phyloP scores from a whole-genome alignment of 2,888 invertebrate species.

The Spilosoma lubricipeda region DNA sequence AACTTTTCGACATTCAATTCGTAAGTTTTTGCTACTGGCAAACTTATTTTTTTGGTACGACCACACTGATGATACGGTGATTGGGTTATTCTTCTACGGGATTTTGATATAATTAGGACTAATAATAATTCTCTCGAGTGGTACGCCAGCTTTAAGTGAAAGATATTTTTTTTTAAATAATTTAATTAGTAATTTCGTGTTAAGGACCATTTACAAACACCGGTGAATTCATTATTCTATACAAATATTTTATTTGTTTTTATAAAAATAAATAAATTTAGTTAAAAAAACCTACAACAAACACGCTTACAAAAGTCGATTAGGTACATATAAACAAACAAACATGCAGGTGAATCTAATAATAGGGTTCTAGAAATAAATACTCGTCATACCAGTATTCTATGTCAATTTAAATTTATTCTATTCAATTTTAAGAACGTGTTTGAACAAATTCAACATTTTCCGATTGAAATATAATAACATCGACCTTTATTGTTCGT shows the following conservation, averaged over 20 bases:
- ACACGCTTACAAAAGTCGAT: too few relatives aligned
- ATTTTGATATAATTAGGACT: slow-evolving; percentile 5
- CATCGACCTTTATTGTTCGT: not conserved
- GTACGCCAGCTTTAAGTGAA: not conserved
- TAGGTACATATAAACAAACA: too few relatives aligned
- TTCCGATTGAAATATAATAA: too few relatives aligned
- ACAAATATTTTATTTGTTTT: too few relatives aligned
- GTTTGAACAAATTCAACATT: too few relatives aligned
- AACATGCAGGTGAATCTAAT: too few relatives aligned
- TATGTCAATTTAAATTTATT: too few relatives aligned
- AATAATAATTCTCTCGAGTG: slow-evolving; percentile 10
- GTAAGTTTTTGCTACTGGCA: slow-evolving; percentile 17
- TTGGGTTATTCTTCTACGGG: slow-evolving; percentile 9
- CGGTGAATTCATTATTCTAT: not conserved
- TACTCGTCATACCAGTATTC: too few relatives aligned
- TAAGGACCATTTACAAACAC: slow-evolving; percentile 9
- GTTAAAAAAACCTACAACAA: too few relatives aligned
- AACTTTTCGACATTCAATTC: slow-evolving; percentile 6
- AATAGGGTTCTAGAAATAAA: too few relatives aligned
- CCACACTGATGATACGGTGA: not conserved
- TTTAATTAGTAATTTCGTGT: not conserved
- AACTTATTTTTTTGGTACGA: slow-evolving; percentile 5
- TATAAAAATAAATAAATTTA: too few relatives aligned
- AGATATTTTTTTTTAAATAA: not conserved
- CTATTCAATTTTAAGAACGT: too few relatives aligned